Percentiles rank a stretch among this genome's conserved stretches.
phyloP scores from a whole-genome alignment of 2,797 vertebrate species.

The Danio aesculapii region DNA sequence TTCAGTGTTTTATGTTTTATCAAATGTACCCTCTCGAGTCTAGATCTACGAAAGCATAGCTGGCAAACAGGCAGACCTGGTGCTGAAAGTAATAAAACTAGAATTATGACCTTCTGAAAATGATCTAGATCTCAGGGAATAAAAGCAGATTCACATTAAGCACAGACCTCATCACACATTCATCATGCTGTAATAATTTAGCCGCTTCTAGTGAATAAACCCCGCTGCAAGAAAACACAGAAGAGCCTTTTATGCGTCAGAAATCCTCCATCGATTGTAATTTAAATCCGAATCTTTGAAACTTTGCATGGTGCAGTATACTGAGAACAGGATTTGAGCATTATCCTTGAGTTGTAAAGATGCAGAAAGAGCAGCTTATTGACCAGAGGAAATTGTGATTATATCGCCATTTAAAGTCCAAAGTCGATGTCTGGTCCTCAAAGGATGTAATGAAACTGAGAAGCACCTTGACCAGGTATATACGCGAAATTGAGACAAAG shows the following conservation, averaged over 20 bases:
- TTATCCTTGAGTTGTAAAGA: conserved; percentile 2
- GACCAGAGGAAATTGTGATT: conserved; percentile 4
- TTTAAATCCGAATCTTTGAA: conserved; percentile 3
- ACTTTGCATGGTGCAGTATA: not conserved
- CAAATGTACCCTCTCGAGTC: not conserved
- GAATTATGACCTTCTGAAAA: conserved; percentile 23
- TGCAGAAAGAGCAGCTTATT: not conserved
- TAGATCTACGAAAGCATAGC: not conserved
- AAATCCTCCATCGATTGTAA: not conserved
- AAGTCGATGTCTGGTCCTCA: not conserved
- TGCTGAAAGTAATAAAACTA: not conserved
- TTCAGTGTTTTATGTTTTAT: not conserved
- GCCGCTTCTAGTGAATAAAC: conserved; percentile 6
- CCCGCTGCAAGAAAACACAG: not conserved
- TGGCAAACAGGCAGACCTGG: not conserved
- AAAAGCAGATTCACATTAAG: conserved; percentile 14
- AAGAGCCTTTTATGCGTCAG: not conserved
- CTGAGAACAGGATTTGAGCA: not conserved
- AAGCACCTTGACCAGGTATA: conserved; percentile 22
- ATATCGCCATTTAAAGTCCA: not conserved
- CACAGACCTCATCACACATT: conserved; percentile 3
- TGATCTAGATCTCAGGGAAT: conserved; percentile 12
- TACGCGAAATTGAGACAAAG: conserved; percentile 17
- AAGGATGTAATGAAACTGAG: not conserved
- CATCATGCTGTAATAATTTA: conserved; percentile 6